phyloP scores from a whole-genome alignment of 2,888 invertebrate species.

The Cephus runcator region DNA sequence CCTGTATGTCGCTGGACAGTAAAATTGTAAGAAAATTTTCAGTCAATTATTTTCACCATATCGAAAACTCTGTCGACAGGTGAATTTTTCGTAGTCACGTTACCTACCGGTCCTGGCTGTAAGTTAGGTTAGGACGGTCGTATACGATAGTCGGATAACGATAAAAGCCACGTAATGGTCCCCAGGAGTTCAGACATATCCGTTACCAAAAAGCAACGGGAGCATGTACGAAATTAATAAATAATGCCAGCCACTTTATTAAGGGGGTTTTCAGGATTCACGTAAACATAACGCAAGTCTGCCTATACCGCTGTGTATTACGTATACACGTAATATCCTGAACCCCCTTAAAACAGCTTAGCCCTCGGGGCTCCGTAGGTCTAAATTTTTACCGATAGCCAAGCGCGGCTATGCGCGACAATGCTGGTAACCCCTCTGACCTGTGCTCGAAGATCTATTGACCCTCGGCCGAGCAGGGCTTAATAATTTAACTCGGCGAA shows the following conservation, averaged over 20 bases:
- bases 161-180: background rate
- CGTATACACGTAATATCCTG: constrained; percentile 27
- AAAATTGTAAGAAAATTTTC: background rate
- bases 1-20: background rate
- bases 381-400: constrained; percentile 30
- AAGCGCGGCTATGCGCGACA: background rate
- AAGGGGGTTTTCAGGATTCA: constrained; percentile 32
- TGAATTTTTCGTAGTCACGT: background rate
- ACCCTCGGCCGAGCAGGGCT: constrained; percentile 21
- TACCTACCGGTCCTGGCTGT: background rate
- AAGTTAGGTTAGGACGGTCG: background rate
- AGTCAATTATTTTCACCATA: background rate
- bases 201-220: background rate
- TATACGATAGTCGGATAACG: background rate
- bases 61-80: background rate
- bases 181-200: background rate
- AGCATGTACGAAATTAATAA: constrained; percentile 40
- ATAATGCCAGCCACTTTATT: constrained; percentile 41
- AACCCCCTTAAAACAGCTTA: constrained; percentile 27
- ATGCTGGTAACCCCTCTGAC: background rate
- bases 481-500: constrained; percentile 48
- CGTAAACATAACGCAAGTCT: constrained; percentile 2
- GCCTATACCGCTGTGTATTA: constrained; percentile 6
- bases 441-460: constrained; percentile 14
- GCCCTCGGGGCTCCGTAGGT: constrained; percentile 33